Percentiles rank a stretch among this genome's conserved stretches.
These are phyloP conservation scores for Pseudorasbora parva DNA, from an alignment of 2,113 vertebrate genomes.

Conservation along the genomic window DNA sequence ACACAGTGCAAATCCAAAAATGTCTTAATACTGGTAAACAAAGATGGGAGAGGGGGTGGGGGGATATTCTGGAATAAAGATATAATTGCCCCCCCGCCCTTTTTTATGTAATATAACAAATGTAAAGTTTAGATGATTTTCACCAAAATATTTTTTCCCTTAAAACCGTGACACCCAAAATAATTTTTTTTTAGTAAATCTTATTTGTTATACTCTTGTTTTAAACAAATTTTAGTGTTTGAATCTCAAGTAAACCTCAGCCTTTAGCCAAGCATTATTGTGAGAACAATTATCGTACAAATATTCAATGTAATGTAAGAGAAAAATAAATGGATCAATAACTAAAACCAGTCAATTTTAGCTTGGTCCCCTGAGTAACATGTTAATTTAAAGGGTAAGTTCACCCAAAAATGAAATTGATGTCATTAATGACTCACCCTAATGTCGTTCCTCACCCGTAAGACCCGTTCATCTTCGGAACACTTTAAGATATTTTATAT, in stretches of 20 bases:
- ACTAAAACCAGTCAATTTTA: not conserved
- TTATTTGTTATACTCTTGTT: not conserved
- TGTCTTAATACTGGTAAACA: no score
- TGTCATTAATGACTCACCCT: no score
- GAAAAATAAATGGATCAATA: not conserved
- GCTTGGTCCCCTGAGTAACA: not conserved
- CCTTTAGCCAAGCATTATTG: not conserved
- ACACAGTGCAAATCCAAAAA: no score
- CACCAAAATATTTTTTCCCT: not conserved
- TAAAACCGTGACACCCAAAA: not conserved
- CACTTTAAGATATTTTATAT: no score
- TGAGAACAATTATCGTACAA: not conserved
- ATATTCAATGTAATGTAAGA: not conserved
- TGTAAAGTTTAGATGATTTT: not conserved
- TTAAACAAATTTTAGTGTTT: not conserved
- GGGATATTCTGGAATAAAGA: no score
- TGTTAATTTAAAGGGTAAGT: slow-evolving; percentile 10
- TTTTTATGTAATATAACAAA: no score
- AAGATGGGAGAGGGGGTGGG: no score
- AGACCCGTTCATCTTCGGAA: no score
- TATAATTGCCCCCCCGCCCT: no score
- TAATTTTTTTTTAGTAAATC: no score
- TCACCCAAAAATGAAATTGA: no score
- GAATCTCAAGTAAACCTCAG: not conserved
- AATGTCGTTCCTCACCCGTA: no score